Evolutionary conservation across 2,888 invertebrate genomes (phyloP).

Genomic region (Gandaritis pyraliata): DNA sequence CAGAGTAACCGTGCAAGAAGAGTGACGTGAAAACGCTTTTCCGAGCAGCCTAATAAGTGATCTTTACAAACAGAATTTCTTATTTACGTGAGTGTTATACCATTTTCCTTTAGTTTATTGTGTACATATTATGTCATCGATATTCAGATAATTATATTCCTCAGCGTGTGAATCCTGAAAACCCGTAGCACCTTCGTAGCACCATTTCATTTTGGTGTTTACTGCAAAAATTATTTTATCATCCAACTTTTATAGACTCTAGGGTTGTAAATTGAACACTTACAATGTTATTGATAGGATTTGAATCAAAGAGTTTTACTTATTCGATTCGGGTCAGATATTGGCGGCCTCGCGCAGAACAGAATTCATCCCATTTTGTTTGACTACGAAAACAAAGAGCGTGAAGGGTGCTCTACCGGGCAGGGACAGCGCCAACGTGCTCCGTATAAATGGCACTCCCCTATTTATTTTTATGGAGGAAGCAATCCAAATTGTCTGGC

Average conservation of each 20-base stretch:
- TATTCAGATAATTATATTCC: too few relatives aligned
- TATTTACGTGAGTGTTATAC: slow-evolving; percentile 56
- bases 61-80: slow-evolving; percentile 59
- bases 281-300: background rate
- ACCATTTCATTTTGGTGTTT: slow-evolving; percentile 14
- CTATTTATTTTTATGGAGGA: slow-evolving; percentile 39
- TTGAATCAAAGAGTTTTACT: background rate
- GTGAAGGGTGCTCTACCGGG: slow-evolving; percentile 41
- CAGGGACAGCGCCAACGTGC: slow-evolving; percentile 32
- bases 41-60: slow-evolving; percentile 53
- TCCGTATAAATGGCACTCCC: slow-evolving; percentile 43
- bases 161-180: slow-evolving; percentile 1
- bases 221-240: background rate
- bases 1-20: slow-evolving; percentile 61
- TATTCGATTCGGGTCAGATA: background rate
- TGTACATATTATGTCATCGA: slow-evolving; percentile 14
- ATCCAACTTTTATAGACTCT: too few relatives aligned
- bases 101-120: slow-evolving; percentile 33
- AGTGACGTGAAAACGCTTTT: slow-evolving; percentile 51
- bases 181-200: slow-evolving; percentile 21
- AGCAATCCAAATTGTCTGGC: slow-evolving; percentile 29
- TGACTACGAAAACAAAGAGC: slow-evolving; percentile 51
- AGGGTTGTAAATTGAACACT: background rate
- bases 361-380: slow-evolving; percentile 38
- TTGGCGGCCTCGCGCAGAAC: background rate